Percentiles rank a stretch among this genome's conserved stretches.
phyloP scores from a whole-genome alignment of 2,888 invertebrate species.

The Nudaria mundana region DNA sequence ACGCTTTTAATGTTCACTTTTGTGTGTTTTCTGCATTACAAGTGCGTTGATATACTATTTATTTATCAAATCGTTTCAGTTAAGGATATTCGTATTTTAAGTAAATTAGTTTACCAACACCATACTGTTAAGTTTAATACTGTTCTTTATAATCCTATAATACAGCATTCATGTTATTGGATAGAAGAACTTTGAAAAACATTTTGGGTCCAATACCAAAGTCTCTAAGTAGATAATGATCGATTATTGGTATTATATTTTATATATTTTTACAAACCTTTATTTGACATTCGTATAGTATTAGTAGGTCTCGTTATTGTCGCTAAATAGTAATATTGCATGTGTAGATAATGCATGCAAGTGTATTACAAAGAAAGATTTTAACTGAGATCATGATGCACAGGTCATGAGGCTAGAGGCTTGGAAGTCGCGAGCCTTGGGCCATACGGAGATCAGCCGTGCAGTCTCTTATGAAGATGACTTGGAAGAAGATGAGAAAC shows the following conservation, averaged over 20 bases:
- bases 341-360: slow-evolving; percentile 14
- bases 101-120: too few species aligned
- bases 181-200: too few species aligned
- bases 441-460: slow-evolving; percentile 57
- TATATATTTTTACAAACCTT: too few species aligned
- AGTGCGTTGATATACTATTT: not conserved
- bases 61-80: not conserved
- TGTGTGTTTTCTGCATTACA: not conserved
- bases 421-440: slow-evolving; percentile 82
- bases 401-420: slow-evolving; percentile 89
- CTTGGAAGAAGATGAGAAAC: slow-evolving; percentile 64
- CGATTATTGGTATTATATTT: too few species aligned
- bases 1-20: slow-evolving; percentile 1
- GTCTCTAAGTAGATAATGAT: too few species aligned
- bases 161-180: too few species aligned
- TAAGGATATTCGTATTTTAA: too few species aligned
- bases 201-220: too few species aligned
- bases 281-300: too few species aligned
- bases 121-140: too few species aligned
- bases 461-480: slow-evolving; percentile 67
- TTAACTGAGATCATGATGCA: not conserved
- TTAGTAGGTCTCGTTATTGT: not conserved
- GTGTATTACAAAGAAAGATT: not conserved
- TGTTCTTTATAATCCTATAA: too few species aligned
- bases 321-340: not conserved